Evolutionary conservation across 1,140 invertebrate species (phyloP), one percentile per base, ranked within the genome.

Genomic region (Neodiprion virginianus): DNA sequence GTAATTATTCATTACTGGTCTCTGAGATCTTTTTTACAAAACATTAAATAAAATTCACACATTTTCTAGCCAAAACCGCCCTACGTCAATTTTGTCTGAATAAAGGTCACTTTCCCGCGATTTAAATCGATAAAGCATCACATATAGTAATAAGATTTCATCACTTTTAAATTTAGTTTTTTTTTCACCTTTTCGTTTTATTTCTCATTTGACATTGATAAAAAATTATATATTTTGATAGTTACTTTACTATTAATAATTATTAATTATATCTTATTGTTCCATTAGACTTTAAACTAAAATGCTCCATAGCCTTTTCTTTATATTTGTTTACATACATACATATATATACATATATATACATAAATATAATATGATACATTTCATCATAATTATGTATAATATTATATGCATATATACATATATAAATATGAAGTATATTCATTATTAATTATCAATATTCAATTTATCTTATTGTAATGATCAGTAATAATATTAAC

Each of bases 41-140:
- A 65, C 75, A 76, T 79, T 77, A 79, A 76, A 73, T 78, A 76
- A 79, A 81, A 71, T 79, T 79, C 75, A 79, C 65, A 79, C 72
- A 72, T 73, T 76, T 72, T 76, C 76, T 75, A 82, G 77, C 81
- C 80, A 78, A 79, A 86, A 81, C 81, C 80, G 72, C 78, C 74
- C 78, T 76, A 83, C 79, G 78, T 76, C 78, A 83, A 81, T 82
- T 81, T 84, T 78, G 80, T 79, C 81, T 83, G 78, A 77, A 85
- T 82, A 84, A 86, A 86, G 84, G 85, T 86, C 85, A 86, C 85
- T 86, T 86, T 84, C 80, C 78, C 80, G 84, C 84, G 79, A 81
- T 86, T 85, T 79, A 40, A 84, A 82, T 83, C 83, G 80, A 84
- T 84, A 84, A 85, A 84, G 80, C 83, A 84, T 85, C 85, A 85